Base-by-base conservation (phyloP, 35 echinoderm and acorn worm species). In the Anneissia japonica region DNA sequence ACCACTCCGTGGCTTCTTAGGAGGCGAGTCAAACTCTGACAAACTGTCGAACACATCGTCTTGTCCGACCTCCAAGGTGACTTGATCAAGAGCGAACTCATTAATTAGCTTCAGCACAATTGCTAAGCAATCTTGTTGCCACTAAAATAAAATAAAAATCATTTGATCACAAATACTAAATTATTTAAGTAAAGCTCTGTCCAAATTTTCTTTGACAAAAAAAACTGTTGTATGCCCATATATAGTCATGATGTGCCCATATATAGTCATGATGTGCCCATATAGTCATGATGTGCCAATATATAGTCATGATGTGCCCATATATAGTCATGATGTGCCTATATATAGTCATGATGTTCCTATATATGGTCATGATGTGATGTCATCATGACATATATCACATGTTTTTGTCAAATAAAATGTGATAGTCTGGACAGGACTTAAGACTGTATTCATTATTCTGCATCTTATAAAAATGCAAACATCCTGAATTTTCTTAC, bases 61-160 rank as follows among this genome's bases (percentile, higher is more conserved):
- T 26, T 90, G 84, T 19, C 79, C 74, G 13, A 76, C 39, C 21
- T 87, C 92, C n/a, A 35, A 56, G 26, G 76, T 35, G 0, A 84
- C 88, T 35, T 93, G 81, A 36, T 94, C 92, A 0, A 85, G 30
- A 17, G 88, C 88, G 84, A 94, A 94, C 79, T 94, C 88, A 46
- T 90, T 90, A 64, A 94, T 90, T 26, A 94, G 81, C 38, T 90
- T 94, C 43, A 94, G 38, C 36, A 90, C 51, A 29, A 77, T 90
- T 0, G 92, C 88, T 46, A 94, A 38, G 41, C 92, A 90, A 40
- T 94, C 92, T 46, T 94, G 92, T 36, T 94, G 84, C 92, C 92
- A 94, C 88, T 90, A 23, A 77, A 75, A 39, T 75, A 73, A 76
- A 86, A 6, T 34, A n/a, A 51, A 82, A 45, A 46, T 13, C 19